Evolutionary conservation across 2,888 invertebrate genomes (phyloP).

Genomic region (Mimas tiliae): DNA sequence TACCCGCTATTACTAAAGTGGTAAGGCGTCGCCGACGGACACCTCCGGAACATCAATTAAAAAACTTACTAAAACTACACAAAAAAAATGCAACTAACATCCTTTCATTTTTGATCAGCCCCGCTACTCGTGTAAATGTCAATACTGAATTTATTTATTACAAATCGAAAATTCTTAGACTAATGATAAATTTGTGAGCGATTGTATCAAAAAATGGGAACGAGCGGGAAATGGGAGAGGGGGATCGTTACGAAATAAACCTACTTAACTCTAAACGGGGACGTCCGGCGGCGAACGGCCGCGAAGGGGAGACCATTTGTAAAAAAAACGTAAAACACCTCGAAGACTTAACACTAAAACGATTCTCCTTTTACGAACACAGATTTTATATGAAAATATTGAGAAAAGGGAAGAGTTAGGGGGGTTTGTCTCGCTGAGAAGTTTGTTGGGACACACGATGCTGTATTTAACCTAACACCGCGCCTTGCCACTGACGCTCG

Average conservation of each 20-base stretch:
- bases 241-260: slow-evolving; percentile 56
- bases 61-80: slow-evolving; percentile 57
- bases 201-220: slow-evolving; percentile 9
- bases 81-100: slow-evolving; percentile 67
- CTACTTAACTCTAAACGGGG: slow-evolving; percentile 71
- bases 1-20: slow-evolving; percentile 64
- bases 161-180: slow-evolving; percentile 47
- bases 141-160: slow-evolving; percentile 59
- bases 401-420: slow-evolving; percentile 33
- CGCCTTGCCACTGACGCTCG: slow-evolving; percentile 42
- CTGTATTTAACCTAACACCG: slow-evolving; percentile 70
- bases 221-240: slow-evolving; percentile 32
- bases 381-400: slow-evolving; percentile 33
- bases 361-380: slow-evolving; percentile 53
- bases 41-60: slow-evolving; percentile 56
- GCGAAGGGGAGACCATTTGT: slow-evolving; percentile 45
- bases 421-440: slow-evolving; percentile 71
- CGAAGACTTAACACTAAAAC: slow-evolving; percentile 59
- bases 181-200: slow-evolving; percentile 56
- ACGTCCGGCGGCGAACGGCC: slow-evolving; percentile 56
- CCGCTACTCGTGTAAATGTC: slow-evolving; percentile 44
- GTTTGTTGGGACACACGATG: slow-evolving; percentile 79
- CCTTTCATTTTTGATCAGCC: slow-evolving; percentile 60
- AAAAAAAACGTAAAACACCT: slow-evolving; percentile 47
- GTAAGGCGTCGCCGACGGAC: slow-evolving; percentile 57